Evolutionary conservation across 2,113 vertebrate genomes (phyloP), one percentile per base, ranked within the genome.

Genomic region (Platysternon megacephalum): DNA sequence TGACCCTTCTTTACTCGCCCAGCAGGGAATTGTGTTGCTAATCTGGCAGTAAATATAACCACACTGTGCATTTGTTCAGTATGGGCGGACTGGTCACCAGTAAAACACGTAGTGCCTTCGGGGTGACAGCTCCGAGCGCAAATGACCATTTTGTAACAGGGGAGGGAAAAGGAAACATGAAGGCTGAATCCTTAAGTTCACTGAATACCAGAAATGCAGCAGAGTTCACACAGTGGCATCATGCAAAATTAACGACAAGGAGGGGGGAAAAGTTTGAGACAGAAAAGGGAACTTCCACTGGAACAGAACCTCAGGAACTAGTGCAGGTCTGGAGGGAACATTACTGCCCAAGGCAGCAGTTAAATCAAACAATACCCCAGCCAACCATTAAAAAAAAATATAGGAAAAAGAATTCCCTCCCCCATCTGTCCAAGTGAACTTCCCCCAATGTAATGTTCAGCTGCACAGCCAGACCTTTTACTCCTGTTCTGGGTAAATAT

Each of bases 91-190:
- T 4, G 0, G 79, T 96, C 61, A 4, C 87, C 87, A 80, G 86
- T 87, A 91, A 74, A 2, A 0, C 55, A 8, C 24, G 5, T 65
- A 85, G 10, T 0, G 0, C 28, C 74, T 7, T 87, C 83, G 16
- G 79, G 91, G 93, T 94, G 91, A 90, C 87, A 76, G 82, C 91
- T 87, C 92, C 74, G 86, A 26, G 81, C 91, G 72, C 2, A 4
- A 78, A 56, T 88, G 92, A 79, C 93, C 80, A 1, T 84, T 97
- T 94, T 79, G 91, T 86, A 90, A 93, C 86, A 94, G 95, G 82
- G 42, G 90, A 95, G 65, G 90, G 95, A 93, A 87, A 49, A 82
- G 65, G 90, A 88, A 89, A 52, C 28, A n/a, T 93, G 42, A 72
- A 91, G 82, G 76, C 13, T 21, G 7, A n/a, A 42, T 78, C 55